Base-by-base conservation (phyloP, 1,140 invertebrate species). In the Papilio machaon region DNA sequence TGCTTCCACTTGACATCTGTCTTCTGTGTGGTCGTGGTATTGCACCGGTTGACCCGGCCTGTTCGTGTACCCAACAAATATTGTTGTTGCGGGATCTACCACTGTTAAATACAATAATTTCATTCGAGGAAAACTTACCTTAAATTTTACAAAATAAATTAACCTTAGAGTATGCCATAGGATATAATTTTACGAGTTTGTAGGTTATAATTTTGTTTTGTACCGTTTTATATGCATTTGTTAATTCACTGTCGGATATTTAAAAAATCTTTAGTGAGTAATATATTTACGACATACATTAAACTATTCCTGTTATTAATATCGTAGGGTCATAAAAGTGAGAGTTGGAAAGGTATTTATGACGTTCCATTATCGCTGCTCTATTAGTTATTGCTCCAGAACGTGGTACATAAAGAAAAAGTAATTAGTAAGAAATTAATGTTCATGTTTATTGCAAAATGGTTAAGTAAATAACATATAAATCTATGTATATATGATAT, bases 311-410 rank as follows among this genome's bases (percentile, higher is more conserved):
- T 11, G 30, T 70, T 35, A 70, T 38, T 70, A 35, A 70, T 35
- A 35, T 35, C 11, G 64, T 70, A 15, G 4, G 64, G 23, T 15
- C 30, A 5, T 70, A 64, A 64, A 64, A 64, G 2, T 13, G 3
- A 64, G 60, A 64, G 23, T 64, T 64, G 60, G 60, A 64, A 64
- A 30, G 23, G 19, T 64, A 64, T 64, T 64, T 64, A 64, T 64
- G 60, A 19, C 23, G 11, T 60, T 64, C 60, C 60, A 64, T 64
- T 64, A 64, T 30, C 60, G 60, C 23, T 23, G 19, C 60, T 30
- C 11, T 9, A 23, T 64, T 64, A 64, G 60, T 30, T 64, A 64
- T 64, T 23, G 60, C 19, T 64, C 11, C 54, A 60, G 54, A 19
- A 19, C n/a, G 15, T 60, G n/a, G 54, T 60, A 9, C 8, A 13